Evolutionary conservation across 2,113 vertebrate species (phyloP).

Genomic region (Ornithorhynchus anatinus): DNA sequence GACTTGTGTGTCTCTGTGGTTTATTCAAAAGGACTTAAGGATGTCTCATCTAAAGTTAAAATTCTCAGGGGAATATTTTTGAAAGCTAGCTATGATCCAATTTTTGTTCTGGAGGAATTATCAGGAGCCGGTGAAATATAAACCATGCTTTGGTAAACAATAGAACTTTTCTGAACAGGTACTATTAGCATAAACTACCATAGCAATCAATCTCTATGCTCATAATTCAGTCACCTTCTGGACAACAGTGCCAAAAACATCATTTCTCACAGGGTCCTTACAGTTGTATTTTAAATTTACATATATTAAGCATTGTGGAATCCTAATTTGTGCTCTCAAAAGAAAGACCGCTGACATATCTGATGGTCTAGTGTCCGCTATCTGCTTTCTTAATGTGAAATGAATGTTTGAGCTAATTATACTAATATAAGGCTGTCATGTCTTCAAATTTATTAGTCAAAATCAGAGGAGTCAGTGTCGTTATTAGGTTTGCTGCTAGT

Average conservation of each 20-base stretch:
- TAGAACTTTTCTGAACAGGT: constrained; percentile 35
- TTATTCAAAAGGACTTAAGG: constrained; percentile 38
- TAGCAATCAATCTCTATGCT: constrained; percentile 22
- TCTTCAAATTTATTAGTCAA: constrained; percentile 66
- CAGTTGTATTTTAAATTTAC: constrained; percentile 24
- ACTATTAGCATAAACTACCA: not conserved
- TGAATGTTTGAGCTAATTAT: constrained; percentile 62
- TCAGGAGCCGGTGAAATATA: constrained; percentile 16
- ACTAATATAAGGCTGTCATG: constrained; percentile 48
- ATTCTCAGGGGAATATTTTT: constrained; percentile 21
- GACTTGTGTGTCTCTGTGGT: not conserved
- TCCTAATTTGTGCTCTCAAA: constrained; percentile 17
- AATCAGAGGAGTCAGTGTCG: constrained; percentile 63
- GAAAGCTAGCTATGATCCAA: not conserved
- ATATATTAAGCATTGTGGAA: constrained; percentile 13
- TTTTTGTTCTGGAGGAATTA: constrained; percentile 29
- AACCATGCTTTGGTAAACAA: constrained; percentile 2
- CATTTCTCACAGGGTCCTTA: constrained; percentile 1
- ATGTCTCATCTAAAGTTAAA: constrained; percentile 36
- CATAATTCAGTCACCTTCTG: constrained; percentile 22
- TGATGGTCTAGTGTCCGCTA: constrained; percentile 13
- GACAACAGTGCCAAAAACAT: not conserved
- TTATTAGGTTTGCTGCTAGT: constrained; percentile 61
- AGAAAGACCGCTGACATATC: constrained; percentile 12
- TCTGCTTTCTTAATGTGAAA: constrained; percentile 63